A percentile compares a stretch with the other conserved stretches of the same genome.
These are phyloP conservation scores for Apostichopus parvimensis DNA, from an alignment of 35 echinoderm and acorn worm genomes.

Conservation along the genomic window DNA sequence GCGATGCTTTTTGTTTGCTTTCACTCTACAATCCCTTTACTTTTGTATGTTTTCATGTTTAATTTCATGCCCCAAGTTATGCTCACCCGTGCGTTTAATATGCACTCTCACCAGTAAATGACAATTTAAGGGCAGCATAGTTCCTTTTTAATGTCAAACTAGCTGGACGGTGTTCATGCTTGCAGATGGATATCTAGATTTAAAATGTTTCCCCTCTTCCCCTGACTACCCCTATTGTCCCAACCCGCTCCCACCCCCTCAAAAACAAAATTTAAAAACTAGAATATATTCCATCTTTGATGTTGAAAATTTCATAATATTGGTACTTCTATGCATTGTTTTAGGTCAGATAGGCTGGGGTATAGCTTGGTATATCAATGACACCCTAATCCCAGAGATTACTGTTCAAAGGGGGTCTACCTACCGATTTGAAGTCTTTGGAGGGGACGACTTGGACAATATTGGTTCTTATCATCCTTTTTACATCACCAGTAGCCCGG, in stretches of 20 bases:
- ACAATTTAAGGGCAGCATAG: no score
- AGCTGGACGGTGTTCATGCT: no score
- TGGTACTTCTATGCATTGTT: background rate
- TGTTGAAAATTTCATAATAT: background rate
- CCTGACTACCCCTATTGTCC: no score
- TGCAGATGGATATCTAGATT: no score
- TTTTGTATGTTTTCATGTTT: background rate
- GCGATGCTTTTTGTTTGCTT: no score
- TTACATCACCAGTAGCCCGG: conserved; percentile 74
- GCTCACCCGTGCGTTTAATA: no score
- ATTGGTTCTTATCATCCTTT: conserved; percentile 76
- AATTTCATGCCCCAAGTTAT: no score
- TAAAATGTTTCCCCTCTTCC: no score
- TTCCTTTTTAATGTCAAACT: background rate
- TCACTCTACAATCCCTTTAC: background rate
- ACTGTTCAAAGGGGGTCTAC: conserved; percentile 55
- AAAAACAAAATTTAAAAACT: no score
- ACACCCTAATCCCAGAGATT: conserved; percentile 60
- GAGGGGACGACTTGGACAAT: conserved; percentile 45
- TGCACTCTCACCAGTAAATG: no score
- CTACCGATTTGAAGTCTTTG: conserved; percentile 71
- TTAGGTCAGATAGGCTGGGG: conserved; percentile 70
- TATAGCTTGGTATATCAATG: conserved; percentile 81
- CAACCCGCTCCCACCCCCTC: no score
- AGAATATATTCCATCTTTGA: background rate